These are phyloP conservation scores for Peromyscus nudipes DNA, from an alignment of 2,797 vertebrate species.

Conservation along the genomic window DNA sequence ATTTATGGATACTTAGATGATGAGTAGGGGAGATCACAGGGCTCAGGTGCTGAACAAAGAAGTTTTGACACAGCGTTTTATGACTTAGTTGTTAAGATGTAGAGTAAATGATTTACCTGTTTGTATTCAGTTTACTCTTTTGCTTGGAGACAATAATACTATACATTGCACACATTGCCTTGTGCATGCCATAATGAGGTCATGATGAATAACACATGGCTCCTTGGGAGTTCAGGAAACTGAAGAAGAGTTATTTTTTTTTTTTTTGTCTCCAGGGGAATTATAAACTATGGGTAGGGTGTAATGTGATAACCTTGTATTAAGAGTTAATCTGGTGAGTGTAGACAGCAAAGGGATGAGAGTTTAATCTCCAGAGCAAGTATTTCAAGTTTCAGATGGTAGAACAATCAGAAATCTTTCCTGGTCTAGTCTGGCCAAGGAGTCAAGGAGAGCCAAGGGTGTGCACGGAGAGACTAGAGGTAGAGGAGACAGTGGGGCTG, in stretches of 20 bases:
- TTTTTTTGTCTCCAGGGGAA: not conserved
- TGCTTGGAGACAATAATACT: not conserved
- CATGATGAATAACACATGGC: not conserved
- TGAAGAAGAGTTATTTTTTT: not conserved
- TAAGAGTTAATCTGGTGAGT: not conserved
- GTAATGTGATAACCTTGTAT: slow-evolving; percentile 29
- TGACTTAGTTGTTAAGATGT: not conserved
- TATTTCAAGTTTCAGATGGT: not conserved
- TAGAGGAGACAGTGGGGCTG: not conserved
- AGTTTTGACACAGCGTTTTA: not conserved
- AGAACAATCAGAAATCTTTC: slow-evolving; percentile 23
- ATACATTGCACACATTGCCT: not conserved
- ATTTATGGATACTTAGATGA: not conserved
- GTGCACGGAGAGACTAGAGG: not conserved
- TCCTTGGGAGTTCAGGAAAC: not conserved
- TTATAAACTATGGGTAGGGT: not conserved
- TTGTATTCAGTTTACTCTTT: not conserved
- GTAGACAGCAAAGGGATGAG: not conserved
- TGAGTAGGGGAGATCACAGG: not conserved
- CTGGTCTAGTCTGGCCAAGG: not conserved
- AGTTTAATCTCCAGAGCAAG: not conserved
- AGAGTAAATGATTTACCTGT: not conserved
- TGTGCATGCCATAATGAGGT: not conserved
- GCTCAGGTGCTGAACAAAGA: not conserved
- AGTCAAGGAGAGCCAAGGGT: not conserved